A percentile compares a stretch with the other conserved stretches of the same genome.
Conservation (phyloP, 2,113 vertebrate genomes). For the Puma concolor region DNA sequence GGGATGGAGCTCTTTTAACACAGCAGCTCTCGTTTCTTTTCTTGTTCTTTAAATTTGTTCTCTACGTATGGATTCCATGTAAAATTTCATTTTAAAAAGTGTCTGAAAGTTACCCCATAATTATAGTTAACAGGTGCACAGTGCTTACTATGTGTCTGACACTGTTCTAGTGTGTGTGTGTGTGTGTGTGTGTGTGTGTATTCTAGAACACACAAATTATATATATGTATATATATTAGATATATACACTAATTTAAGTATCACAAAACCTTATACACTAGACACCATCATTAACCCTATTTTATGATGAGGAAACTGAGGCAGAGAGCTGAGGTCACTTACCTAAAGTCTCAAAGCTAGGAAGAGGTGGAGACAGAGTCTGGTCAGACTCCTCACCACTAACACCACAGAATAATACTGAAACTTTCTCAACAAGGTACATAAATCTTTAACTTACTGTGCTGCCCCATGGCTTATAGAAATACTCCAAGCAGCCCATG, state of each 20-base stretch:
- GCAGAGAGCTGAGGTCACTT: neutral
- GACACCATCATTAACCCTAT: neutral
- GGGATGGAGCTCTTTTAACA: neutral
- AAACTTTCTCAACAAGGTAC: neutral
- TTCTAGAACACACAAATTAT: neutral
- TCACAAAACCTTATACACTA: neutral
- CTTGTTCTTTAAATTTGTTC: neutral
- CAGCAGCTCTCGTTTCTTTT: neutral
- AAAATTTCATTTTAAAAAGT: neutral
- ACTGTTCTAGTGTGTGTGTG: neutral
- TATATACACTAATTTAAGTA: neutral
- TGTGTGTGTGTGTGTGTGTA: too few species aligned
- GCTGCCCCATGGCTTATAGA: neutral
- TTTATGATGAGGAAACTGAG: neutral
- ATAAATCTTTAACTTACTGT: neutral
- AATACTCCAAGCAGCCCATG: neutral
- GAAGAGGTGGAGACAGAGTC: neutral
- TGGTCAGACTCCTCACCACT: neutral
- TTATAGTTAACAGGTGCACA: neutral
- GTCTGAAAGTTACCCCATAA: constrained; percentile 7
- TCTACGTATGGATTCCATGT: neutral
- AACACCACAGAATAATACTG: neutral
- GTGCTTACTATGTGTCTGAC: neutral
- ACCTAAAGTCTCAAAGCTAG: neutral
- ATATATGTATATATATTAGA: neutral